Evolutionary conservation across 1,140 invertebrate species (phyloP).

Genomic region (Aphelinus certus): DNA sequence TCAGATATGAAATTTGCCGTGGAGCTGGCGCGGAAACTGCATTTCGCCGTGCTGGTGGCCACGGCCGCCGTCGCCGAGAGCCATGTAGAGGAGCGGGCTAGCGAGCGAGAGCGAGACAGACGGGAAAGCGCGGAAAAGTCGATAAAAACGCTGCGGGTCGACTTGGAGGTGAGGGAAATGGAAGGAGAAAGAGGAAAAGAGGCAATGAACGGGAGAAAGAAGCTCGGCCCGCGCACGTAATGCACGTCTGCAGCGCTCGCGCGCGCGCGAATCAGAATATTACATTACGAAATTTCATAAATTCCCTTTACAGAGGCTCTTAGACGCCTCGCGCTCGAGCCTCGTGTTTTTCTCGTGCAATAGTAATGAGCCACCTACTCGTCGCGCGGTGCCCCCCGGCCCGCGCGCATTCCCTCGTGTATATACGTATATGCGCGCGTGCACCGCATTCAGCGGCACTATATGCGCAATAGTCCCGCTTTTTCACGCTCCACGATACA

Average conservation of each 20-base stretch:
- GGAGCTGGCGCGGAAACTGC: conserved; percentile 5
- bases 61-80: too few species aligned
- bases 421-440: neutral
- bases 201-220: conserved; percentile 50
- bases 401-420: neutral
- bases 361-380: conserved; percentile 54
- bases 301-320: conserved; percentile 64
- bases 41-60: neutral
- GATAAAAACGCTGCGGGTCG: conserved; percentile 31
- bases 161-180: conserved; percentile 44
- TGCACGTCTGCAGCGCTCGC: neutral
- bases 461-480: neutral
- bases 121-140: neutral
- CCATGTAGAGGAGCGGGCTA: neutral
- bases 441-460: neutral
- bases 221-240: conserved; percentile 41
- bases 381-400: neutral
- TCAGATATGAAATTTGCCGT: neutral
- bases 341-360: conserved; percentile 62
- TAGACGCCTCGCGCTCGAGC: conserved; percentile 55
- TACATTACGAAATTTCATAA: conserved; percentile 65
- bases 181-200: conserved; percentile 37
- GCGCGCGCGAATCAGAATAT: conserved; percentile 61
- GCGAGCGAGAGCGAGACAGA: neutral
- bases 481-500: neutral